Base-by-base conservation (phyloP, 2,888 invertebrate species). In the Drosophila antonietae region DNA sequence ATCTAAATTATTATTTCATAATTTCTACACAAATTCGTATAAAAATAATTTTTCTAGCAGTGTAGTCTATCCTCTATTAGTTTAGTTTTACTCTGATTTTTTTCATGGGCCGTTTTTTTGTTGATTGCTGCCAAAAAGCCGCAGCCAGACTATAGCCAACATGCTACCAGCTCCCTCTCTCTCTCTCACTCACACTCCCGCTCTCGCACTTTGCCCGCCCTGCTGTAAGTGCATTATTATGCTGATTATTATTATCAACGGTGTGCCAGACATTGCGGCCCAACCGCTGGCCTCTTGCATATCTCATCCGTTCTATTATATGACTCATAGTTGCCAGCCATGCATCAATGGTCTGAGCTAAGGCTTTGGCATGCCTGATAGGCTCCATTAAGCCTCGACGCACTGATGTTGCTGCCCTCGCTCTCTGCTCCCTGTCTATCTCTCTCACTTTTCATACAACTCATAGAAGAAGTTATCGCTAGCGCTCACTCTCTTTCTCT, bases 171-270 rank as follows among this genome's bases (percentile, higher is more conserved):
- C 28, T 33, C 39, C 1, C 28, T 1, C 64, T 41, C 35, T 41
- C 31, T 1, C 61, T 37, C 31, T n/a, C 35, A 12, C 43, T n/a
- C 28, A 31, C 47, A 2, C 31, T 2, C 64, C 33, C 18, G 20
- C 35, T 14, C 60, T 12, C 2, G 56, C n/a, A 15, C 44, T 37
- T 20, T 31, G 7, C 1, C 33, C 44, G 44, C 18, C 18, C 28
- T 20, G n/a, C 15, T 60, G 49, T 69, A 64, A 82, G 74, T 74
- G 76, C 86, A 83, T 88, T 88, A 88, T 87, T 81, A 83, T 85
- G 72, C 75, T 81, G 87, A 83, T 89, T 83, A 89, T 89, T 63
- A 75, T 84, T 87, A 87, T 84, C 88, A 76, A 74, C 68, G 39
- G 67, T 65, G 56, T 39, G 62, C 56, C 70, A 74, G 73, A 67